Percentiles rank a stretch among this genome's conserved stretches.
These are phyloP conservation scores for Aphaenogaster ashmeadi DNA, from an alignment of 1,140 invertebrate genomes.

Conservation along the genomic window DNA sequence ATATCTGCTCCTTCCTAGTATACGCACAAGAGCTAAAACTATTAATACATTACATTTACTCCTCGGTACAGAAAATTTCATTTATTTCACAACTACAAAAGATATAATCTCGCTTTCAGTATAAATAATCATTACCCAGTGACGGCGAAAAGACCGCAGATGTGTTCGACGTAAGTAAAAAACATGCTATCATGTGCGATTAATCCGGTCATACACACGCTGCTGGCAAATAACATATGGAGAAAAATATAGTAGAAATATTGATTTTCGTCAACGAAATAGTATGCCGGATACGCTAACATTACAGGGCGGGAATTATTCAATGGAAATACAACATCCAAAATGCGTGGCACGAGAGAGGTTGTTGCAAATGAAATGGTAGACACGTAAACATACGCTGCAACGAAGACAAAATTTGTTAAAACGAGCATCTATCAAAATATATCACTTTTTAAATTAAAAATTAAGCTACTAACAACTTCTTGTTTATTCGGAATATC, in stretches of 20 bases:
- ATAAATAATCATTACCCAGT: slow-evolving; percentile 27
- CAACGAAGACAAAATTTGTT: background rate
- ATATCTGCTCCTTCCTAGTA: background rate
- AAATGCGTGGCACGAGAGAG: background rate
- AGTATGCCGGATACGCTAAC: background rate
- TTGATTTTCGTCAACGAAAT: slow-evolving; percentile 30
- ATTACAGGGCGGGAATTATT: slow-evolving; percentile 16
- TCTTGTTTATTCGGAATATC: background rate
- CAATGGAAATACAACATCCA: slow-evolving; percentile 9
- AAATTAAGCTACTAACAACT: background rate
- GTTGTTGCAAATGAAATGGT: background rate
- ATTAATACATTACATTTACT: background rate
- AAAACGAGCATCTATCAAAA: background rate
- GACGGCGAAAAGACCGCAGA: slow-evolving; percentile 34
- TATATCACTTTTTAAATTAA: background rate
- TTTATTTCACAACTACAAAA: background rate
- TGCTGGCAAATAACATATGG: background rate
- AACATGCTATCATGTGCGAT: slow-evolving; percentile 8
- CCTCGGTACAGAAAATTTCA: background rate
- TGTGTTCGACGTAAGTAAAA: slow-evolving; percentile 18
- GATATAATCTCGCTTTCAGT: background rate
- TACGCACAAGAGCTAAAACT: background rate
- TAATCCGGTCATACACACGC: background rate
- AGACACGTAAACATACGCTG: background rate
- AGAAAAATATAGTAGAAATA: slow-evolving; percentile 42